Conservation (phyloP, 2,888 invertebrate genomes). For the Parapristionchus giblindavisi region DNA sequence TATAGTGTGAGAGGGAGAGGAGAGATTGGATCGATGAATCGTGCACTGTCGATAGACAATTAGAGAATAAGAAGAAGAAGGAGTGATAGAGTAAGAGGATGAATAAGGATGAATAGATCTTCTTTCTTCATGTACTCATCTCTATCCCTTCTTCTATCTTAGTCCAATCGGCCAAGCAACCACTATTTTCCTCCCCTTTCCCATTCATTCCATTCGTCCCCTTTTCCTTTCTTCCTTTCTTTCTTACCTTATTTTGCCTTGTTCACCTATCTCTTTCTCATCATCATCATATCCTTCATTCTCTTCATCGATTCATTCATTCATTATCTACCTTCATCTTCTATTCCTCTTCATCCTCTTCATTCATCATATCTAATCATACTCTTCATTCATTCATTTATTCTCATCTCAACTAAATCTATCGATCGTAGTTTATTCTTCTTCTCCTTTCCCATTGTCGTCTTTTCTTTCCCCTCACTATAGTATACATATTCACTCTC, state of each 20-base stretch:
- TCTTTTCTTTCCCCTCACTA: constrained; percentile 37
- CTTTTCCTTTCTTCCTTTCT: constrained; percentile 31
- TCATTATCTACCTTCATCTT: constrained; percentile 28
- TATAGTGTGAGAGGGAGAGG: constrained; percentile 9
- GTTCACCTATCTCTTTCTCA: constrained; percentile 34
- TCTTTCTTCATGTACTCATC: neutral
- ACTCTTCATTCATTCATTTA: constrained; percentile 19
- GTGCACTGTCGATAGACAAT: too few species aligned
- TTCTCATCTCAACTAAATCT: constrained; percentile 6
- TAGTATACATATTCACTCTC: too few species aligned
- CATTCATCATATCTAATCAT: neutral
- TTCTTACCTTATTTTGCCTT: constrained; percentile 41
- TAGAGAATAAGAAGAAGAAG: too few species aligned
- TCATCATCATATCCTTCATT: too few species aligned
- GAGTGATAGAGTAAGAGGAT: neutral
- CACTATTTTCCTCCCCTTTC: neutral
- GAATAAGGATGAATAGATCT: constrained; percentile 10
- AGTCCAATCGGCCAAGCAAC: neutral
- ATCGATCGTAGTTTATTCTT: neutral
- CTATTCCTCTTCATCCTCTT: constrained; percentile 27
- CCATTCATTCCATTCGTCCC: constrained; percentile 16
- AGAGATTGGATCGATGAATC: too few species aligned
- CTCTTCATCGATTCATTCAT: constrained; percentile 22
- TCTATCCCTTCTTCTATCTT: neutral
- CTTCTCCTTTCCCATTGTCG: neutral